Conservation (phyloP, 64 coral and sea anemone genomes). For the Acropora tenuis region DNA sequence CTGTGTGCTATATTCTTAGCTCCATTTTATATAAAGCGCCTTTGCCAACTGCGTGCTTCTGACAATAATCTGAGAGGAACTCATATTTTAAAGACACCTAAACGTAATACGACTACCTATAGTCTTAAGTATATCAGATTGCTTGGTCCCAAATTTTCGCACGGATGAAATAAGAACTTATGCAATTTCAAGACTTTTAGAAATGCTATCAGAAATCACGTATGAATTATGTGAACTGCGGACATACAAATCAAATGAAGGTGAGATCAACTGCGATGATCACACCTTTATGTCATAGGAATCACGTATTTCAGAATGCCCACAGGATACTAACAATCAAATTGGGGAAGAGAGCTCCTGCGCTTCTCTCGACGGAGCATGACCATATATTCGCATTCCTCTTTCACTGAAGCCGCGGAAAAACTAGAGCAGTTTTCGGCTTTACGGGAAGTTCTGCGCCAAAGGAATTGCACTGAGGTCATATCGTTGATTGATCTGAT, state of each 20-base stretch:
- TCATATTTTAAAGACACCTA: not conserved
- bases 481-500: no score
- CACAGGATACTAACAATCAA: no score
- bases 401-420: no score
- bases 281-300: no score
- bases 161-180: not conserved
- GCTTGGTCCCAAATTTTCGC: conserved; percentile 6
- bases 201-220: conserved; percentile 6
- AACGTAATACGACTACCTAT: conserved; percentile 1
- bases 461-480: no score
- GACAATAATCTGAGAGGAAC: not conserved
- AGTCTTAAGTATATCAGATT: not conserved
- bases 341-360: no score
- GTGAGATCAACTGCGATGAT: no score
- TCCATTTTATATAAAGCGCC: not conserved
- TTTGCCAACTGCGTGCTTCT: not conserved
- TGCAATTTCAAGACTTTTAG: conserved; percentile 19
- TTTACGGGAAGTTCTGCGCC: no score
- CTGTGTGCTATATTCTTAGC: conserved; percentile 12
- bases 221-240: not conserved
- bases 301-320: not conserved
- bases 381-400: no score
- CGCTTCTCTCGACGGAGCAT: no score
- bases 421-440: no score
- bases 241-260: no score